A percentile compares a stretch with the other conserved stretches of the same genome.
These are phyloP conservation scores for Carassius gibelio DNA, from an alignment of 2,113 vertebrate genomes.

Conservation along the genomic window DNA sequence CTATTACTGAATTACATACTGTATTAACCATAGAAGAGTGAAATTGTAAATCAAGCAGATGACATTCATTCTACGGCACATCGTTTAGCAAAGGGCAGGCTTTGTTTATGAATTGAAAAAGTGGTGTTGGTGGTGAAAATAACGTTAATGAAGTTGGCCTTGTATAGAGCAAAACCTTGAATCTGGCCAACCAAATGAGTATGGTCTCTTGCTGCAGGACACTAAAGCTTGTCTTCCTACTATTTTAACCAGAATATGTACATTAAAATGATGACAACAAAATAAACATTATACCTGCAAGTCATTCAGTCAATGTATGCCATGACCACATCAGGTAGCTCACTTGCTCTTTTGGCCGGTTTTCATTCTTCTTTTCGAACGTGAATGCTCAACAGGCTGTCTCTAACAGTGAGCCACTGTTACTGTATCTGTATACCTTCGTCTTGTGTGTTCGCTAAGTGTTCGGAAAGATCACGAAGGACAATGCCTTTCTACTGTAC, in stretches of 20 bases:
- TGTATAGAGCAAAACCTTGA: too few species aligned
- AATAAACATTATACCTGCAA: slow-evolving; percentile 60
- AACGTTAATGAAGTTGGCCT: slow-evolving; percentile 61
- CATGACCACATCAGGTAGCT: slow-evolving; percentile 73
- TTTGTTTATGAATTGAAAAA: slow-evolving; percentile 51
- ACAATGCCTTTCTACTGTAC: slow-evolving; percentile 81
- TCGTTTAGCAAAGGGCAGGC: slow-evolving; percentile 70
- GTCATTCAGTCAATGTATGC: slow-evolving; percentile 65
- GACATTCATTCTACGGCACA: slow-evolving; percentile 69
- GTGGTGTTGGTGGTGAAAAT: not conserved
- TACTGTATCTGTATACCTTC: slow-evolving; percentile 36
- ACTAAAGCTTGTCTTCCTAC: slow-evolving; percentile 98
- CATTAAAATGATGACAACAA: slow-evolving; percentile 63
- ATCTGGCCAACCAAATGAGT: too few species aligned
- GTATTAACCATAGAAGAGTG: slow-evolving; percentile 64
- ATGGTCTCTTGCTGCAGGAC: slow-evolving; percentile 82
- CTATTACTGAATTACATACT: slow-evolving; percentile 59
- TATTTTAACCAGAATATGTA: slow-evolving; percentile 78
- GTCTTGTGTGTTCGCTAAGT: slow-evolving; percentile 37
- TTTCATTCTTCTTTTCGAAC: slow-evolving; percentile 64
- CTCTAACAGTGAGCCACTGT: slow-evolving; percentile 77
- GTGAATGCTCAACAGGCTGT: slow-evolving; percentile 62
- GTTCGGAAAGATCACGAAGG: slow-evolving; percentile 75
- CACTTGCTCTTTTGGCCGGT: slow-evolving; percentile 58
- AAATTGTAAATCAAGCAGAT: slow-evolving; percentile 56